A percentile compares a stretch with the other conserved stretches of the same genome.
Evolutionary conservation across 2,888 invertebrate genomes (phyloP).

Genomic region (Carpatolechia fugitivella): DNA sequence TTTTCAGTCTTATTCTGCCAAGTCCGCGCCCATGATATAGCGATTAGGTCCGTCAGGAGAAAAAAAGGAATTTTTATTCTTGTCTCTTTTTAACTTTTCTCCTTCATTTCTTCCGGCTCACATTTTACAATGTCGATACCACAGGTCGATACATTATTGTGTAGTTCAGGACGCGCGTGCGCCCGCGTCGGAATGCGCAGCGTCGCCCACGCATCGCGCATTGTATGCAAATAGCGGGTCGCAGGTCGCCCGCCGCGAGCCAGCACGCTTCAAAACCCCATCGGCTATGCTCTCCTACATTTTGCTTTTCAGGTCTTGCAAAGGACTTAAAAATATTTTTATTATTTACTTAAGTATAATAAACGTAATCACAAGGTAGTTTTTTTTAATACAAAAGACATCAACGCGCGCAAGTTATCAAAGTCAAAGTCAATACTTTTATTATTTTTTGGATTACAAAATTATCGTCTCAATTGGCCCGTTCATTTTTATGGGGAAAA

Average conservation of each 20-base stretch:
- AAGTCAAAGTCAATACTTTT: too few species aligned
- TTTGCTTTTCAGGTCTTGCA: background rate
- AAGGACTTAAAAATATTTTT: background rate
- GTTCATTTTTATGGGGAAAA: too few species aligned
- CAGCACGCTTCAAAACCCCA: constrained; percentile 32
- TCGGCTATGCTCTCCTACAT: constrained; percentile 24
- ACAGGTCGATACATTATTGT: background rate
- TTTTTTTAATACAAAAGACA: background rate
- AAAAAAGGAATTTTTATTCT: too few species aligned
- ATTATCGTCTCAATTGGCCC: too few species aligned
- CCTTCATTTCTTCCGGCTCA: background rate
- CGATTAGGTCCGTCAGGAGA: too few species aligned
- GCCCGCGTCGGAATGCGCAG: constrained; percentile 20
- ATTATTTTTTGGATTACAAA: too few species aligned
- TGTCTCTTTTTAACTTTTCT: too few species aligned
- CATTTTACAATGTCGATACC: background rate
- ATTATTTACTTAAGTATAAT: background rate
- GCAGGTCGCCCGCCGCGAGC: constrained; percentile 57
- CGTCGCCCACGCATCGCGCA: constrained; percentile 64
- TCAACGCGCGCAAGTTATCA: background rate
- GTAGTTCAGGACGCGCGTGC: constrained; percentile 12
- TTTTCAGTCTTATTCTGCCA: too few species aligned
- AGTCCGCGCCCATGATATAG: too few species aligned
- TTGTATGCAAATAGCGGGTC: constrained; percentile 77
- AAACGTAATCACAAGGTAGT: too few species aligned